phyloP scores from a whole-genome alignment of 92 coral and sea anemone species.

The Chrysogorgia sp. region DNA sequence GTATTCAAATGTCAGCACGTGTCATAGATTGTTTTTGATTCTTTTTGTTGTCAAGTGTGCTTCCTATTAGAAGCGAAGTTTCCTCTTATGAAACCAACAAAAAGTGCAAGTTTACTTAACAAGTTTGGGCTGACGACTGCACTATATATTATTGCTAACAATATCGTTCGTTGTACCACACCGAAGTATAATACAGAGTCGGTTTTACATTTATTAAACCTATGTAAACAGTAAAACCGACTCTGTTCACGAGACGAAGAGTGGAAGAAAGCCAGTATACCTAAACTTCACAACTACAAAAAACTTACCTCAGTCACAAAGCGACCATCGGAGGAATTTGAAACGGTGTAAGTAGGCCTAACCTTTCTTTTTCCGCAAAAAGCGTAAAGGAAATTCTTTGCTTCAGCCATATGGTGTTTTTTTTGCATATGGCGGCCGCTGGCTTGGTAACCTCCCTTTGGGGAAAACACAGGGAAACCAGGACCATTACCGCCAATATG shows the following conservation, averaged over 20 bases:
- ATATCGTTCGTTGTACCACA: no score
- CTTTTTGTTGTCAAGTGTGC: no score
- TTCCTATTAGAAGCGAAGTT: no score
- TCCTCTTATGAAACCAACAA: no score
- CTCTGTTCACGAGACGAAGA: neutral
- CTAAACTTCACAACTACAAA: no score
- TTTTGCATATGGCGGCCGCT: neutral
- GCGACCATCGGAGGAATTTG: conserved; percentile 71
- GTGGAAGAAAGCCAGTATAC: neutral
- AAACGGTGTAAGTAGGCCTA: conserved; percentile 80
- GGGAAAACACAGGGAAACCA: neutral
- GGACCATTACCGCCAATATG: neutral
- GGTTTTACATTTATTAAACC: no score
- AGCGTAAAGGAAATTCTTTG: conserved; percentile 91
- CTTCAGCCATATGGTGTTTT: conserved; percentile 83
- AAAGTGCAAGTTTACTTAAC: no score
- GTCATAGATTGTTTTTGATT: no score
- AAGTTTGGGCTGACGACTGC: no score
- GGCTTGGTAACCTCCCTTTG: conserved; percentile 24
- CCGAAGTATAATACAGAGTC: no score
- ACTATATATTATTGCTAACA: no score
- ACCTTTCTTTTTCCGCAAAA: conserved; percentile 95
- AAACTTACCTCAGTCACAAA: conserved; percentile 77
- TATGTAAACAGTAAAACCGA: neutral
- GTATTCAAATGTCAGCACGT: no score